Conservation (phyloP, 2,797 vertebrate species). For the Iguana delicatissima region DNA sequence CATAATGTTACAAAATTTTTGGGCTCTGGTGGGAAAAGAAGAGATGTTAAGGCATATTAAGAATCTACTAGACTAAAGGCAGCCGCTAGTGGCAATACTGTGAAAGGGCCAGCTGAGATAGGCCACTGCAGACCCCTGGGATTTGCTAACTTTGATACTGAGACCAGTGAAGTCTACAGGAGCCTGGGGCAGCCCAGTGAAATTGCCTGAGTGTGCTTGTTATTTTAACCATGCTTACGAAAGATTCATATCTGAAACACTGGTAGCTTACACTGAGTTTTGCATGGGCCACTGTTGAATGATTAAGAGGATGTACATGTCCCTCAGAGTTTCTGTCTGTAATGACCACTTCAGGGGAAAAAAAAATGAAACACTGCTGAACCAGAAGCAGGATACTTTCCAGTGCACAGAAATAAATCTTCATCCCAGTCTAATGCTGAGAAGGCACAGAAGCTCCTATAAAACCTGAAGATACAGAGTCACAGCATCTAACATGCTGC, state of each 20-base stretch:
- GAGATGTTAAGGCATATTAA: neutral
- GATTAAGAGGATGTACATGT: conserved; percentile 9
- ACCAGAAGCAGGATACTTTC: conserved; percentile 11
- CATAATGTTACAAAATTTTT: neutral
- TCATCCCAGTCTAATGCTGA: rapidly evolving
- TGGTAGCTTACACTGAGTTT: neutral
- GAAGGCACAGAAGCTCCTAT: neutral
- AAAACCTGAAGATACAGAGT: neutral
- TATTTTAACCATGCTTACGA: rapidly evolving
- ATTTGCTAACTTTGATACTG: neutral
- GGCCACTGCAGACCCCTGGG: neutral
- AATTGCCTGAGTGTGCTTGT: rapidly evolving
- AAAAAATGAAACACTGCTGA: conserved; percentile 18
- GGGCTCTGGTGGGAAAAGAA: neutral
- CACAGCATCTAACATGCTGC: neutral
- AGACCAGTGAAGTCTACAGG: neutral
- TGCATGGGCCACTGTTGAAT: neutral
- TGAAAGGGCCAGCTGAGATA: neutral
- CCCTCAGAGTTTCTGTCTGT: conserved; percentile 10
- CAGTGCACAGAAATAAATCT: neutral
- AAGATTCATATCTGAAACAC: neutral
- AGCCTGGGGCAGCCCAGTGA: neutral
- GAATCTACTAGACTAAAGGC: neutral
- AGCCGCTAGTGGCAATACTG: neutral
- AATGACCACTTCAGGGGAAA: conserved; percentile 14